Conservation (phyloP, 2,113 vertebrate species). For the Oriolus oriolus region DNA sequence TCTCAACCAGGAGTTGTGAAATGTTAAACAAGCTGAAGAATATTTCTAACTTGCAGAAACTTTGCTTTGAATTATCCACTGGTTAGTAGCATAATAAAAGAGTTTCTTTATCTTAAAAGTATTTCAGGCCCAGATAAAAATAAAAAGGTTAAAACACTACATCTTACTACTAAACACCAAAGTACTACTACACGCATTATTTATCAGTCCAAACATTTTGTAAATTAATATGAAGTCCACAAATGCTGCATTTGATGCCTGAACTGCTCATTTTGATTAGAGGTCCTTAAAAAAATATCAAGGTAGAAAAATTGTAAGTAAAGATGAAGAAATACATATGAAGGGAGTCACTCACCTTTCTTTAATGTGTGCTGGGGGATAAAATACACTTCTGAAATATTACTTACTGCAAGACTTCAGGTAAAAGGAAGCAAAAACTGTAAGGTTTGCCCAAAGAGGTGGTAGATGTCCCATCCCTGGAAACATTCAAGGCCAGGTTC, state of each 20-base stretch:
- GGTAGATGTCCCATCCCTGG: not conserved
- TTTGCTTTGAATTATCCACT: not conserved
- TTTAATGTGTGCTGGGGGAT: not conserved
- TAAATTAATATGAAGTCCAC: not conserved
- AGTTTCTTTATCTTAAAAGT: not conserved
- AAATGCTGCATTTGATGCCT: not conserved
- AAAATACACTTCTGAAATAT: not conserved
- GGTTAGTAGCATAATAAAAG: not conserved
- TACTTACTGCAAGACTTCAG: not conserved
- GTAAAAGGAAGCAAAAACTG: not conserved
- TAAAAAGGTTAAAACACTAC: not conserved
- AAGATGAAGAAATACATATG: not conserved
- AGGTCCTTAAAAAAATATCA: not conserved
- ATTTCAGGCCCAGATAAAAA: not conserved
- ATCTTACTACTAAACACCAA: not conserved
- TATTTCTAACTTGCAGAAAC: not conserved
- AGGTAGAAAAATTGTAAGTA: not conserved
- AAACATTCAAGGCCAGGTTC: not conserved
- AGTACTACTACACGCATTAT: not conserved
- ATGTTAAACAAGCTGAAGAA: constrained; percentile 9
- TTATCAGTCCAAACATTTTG: not conserved
- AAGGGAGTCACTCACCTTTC: not conserved
- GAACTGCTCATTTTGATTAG: not conserved
- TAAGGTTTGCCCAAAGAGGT: not conserved
- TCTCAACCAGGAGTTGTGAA: not conserved